Evolutionary conservation across 2,797 vertebrate species (phyloP).

Genomic region (Gymnodraco acuticeps): DNA sequence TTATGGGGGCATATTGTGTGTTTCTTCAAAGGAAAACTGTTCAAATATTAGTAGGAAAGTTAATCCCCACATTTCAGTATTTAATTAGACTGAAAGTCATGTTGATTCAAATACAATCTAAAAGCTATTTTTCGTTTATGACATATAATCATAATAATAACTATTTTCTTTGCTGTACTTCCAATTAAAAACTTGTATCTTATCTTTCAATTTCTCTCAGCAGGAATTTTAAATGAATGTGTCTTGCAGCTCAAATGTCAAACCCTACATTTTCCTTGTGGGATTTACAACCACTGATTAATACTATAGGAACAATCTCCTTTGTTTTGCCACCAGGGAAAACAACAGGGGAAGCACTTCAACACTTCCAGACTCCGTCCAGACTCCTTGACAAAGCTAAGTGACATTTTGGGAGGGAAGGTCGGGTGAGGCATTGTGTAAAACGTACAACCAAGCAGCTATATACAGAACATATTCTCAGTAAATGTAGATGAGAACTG

Average conservation of each 20-base stretch:
- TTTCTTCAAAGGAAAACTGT: slow-evolving; percentile 14
- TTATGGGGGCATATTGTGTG: background rate
- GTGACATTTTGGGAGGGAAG: slow-evolving; percentile 25
- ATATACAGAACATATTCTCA: slow-evolving; percentile 2
- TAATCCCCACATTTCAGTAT: background rate
- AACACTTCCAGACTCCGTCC: slow-evolving; percentile 7
- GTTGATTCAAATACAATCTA: background rate
- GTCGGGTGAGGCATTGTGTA: slow-evolving; percentile 20
- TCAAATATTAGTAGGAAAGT: background rate
- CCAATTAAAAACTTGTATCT: slow-evolving; percentile 9
- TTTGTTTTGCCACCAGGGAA: slow-evolving; percentile 45
- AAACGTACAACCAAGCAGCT: slow-evolving; percentile 3
- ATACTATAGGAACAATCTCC: slow-evolving; percentile 45
- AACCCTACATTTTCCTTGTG: slow-evolving; percentile 21
- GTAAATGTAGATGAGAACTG: slow-evolving; percentile 23
- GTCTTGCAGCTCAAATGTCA: slow-evolving; percentile 45
- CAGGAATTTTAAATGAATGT: slow-evolving; percentile 41
- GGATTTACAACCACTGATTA: slow-evolving; percentile 49
- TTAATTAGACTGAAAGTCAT: background rate
- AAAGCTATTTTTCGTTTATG: background rate
- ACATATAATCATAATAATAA: background rate
- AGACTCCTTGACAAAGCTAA: slow-evolving; percentile 29
- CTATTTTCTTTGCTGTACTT: slow-evolving; percentile 3
- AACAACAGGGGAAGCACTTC: slow-evolving; percentile 28
- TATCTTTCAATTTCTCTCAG: slow-evolving; percentile 30